phyloP scores from a whole-genome alignment of 2,797 vertebrate genomes.

The Tapera naevia region DNA sequence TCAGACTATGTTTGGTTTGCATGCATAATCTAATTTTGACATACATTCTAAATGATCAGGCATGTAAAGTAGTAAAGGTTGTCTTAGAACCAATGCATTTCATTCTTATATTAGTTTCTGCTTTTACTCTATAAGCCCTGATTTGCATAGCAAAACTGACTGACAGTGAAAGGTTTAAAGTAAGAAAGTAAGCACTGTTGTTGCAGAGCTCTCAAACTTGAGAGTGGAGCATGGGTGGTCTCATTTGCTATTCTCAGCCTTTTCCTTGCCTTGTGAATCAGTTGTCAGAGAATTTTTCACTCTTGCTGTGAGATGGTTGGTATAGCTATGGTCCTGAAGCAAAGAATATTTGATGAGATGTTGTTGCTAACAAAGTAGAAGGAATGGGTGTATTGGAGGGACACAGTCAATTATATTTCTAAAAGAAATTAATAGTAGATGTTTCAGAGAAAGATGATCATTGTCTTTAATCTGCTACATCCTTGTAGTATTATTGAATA shows the following conservation, averaged over 20 bases:
- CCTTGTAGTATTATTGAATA: neutral
- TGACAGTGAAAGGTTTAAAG: constrained; percentile 41
- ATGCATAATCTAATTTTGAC: neutral
- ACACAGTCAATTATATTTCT: neutral
- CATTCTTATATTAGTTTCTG: constrained; percentile 4
- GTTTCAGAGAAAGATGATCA: neutral
- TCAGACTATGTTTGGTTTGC: neutral
- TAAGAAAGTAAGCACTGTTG: constrained; percentile 60
- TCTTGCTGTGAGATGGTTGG: neutral
- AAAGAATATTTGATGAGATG: constrained; percentile 3
- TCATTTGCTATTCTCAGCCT: constrained; percentile 47
- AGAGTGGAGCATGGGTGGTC: constrained; percentile 53
- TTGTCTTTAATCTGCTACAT: neutral
- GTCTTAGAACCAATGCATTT: neutral
- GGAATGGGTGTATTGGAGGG: neutral
- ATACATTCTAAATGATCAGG: neutral
- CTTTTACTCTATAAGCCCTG: constrained; percentile 10
- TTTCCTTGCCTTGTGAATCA: constrained; percentile 2
- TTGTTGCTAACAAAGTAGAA: neutral
- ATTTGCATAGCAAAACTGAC: constrained; percentile 66
- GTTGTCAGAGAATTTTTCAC: constrained; percentile 35
- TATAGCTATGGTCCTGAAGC: neutral
- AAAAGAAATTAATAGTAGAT: neutral
- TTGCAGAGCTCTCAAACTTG: constrained; percentile 42
- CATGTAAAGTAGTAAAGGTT: neutral